Evolutionary conservation across 2,113 vertebrate species (phyloP).

Genomic region (Xyliphius kryptos): DNA sequence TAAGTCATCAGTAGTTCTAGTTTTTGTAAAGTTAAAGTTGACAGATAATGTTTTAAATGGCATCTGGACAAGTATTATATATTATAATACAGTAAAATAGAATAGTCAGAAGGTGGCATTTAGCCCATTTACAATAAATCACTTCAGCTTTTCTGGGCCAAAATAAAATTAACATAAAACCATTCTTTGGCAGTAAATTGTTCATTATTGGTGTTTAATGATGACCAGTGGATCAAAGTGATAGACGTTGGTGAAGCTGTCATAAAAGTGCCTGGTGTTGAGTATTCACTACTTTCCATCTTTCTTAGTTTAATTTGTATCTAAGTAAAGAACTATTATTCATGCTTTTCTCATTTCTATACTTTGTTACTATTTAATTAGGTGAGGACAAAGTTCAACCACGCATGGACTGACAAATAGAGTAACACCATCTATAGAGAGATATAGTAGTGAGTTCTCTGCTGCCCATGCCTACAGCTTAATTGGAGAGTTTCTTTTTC

Average conservation of each 20-base stretch:
- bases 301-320: constrained; percentile 5
- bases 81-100: too few species aligned
- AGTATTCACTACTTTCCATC: constrained; percentile 30
- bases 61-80: too few species aligned
- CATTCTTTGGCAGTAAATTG: too few species aligned
- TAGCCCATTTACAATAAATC: too few species aligned
- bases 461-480: constrained; percentile 1
- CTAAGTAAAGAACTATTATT: constrained; percentile 6
- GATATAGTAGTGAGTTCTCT: constrained; percentile 18
- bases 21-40: too few species aligned
- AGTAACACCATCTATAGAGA: constrained; percentile 22
- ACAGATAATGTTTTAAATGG: too few species aligned
- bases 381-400: constrained; percentile 12
- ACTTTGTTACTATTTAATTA: constrained; percentile 27
- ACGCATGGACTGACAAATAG: constrained; percentile 15
- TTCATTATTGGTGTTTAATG: constrained; percentile 58
- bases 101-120: too few species aligned
- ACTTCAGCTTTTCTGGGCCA: too few species aligned
- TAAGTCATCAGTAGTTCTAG: too few species aligned
- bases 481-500: constrained; percentile 6
- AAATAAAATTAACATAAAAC: too few species aligned
- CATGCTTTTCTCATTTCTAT: background rate
- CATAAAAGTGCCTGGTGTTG: constrained; percentile 44
- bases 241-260: constrained; percentile 46
- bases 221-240: constrained; percentile 62